phyloP scores from a whole-genome alignment of 1,140 invertebrate genomes.

The Drosophila tristis region DNA sequence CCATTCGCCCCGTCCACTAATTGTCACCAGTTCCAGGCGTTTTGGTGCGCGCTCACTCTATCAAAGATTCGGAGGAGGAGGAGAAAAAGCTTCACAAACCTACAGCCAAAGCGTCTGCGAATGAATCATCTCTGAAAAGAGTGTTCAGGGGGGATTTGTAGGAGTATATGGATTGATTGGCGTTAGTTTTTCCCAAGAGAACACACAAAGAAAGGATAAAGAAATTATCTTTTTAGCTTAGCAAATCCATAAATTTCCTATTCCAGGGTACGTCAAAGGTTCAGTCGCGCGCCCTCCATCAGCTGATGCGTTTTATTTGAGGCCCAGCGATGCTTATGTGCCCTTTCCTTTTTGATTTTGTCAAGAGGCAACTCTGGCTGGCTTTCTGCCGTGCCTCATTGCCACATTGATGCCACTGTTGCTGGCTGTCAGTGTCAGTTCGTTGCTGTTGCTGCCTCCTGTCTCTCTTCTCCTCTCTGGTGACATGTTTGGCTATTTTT shows the following conservation, averaged over 20 bases:
- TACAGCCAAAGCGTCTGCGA: conserved; percentile 21
- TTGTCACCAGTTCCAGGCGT: conserved; percentile 23
- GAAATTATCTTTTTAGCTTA: no score
- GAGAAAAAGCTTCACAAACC: conserved; percentile 54
- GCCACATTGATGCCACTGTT: conserved; percentile 66
- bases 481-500: conserved; percentile 78
- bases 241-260: no score
- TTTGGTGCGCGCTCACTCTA: conserved; percentile 52
- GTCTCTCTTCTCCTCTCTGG: conserved; percentile 35
- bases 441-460: neutral
- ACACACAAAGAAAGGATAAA: no score
- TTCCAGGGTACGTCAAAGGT: no score
- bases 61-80: conserved; percentile 57
- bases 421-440: conserved; percentile 26
- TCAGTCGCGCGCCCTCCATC: neutral
- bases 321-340: no score
- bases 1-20: neutral
- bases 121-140: conserved; percentile 17
- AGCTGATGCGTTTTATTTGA: conserved; percentile 11
- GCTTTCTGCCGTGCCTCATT: conserved; percentile 57
- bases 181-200: no score
- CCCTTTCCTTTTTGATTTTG: no score
- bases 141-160: neutral
- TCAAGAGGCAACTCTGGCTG: conserved; percentile 4
- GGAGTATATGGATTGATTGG: no score